These are phyloP conservation scores for Zapornia atra DNA, from an alignment of 2,113 vertebrate genomes.

Conservation along the genomic window DNA sequence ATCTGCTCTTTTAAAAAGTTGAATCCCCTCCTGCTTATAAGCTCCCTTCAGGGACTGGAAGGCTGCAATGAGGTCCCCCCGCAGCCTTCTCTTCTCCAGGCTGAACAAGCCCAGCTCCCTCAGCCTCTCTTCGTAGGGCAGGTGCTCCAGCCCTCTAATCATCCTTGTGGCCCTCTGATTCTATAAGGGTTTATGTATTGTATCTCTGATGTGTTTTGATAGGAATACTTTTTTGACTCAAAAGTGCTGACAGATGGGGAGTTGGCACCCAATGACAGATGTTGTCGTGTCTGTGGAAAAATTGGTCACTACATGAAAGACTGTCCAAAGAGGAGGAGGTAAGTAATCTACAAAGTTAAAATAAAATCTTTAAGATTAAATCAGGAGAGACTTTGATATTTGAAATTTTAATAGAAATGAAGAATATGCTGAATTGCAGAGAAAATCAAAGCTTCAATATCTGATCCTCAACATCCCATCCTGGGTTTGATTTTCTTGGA, in stretches of 20 bases:
- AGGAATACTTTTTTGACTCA: constrained; percentile 99
- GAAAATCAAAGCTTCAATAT: background rate
- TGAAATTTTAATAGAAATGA: background rate
- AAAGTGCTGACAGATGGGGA: constrained; percentile 97
- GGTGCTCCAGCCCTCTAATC: too few species aligned
- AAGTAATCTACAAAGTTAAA: background rate
- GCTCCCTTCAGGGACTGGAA: too few species aligned
- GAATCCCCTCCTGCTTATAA: too few species aligned
- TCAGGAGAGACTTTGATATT: background rate
- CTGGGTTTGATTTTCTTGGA: background rate
- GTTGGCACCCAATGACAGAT: constrained; percentile 95
- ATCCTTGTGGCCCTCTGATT: too few species aligned
- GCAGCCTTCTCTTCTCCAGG: too few species aligned
- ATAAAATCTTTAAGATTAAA: background rate
- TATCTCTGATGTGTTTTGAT: constrained; percentile 25
- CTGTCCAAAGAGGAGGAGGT: constrained; percentile 97
- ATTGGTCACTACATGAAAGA: constrained; percentile 99
- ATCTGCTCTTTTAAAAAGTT: too few species aligned
- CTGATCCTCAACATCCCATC: background rate
- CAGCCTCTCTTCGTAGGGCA: too few species aligned
- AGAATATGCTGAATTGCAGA: background rate
- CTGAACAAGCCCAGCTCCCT: too few species aligned
- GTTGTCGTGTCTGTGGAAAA: constrained; percentile 97
- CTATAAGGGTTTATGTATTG: background rate
- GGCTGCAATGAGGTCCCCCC: too few species aligned